Percentiles rank a stretch among this genome's conserved stretches.
Evolutionary conservation across 2,797 vertebrate genomes (phyloP).

Genomic region (Limnodromus scolopaceus): DNA sequence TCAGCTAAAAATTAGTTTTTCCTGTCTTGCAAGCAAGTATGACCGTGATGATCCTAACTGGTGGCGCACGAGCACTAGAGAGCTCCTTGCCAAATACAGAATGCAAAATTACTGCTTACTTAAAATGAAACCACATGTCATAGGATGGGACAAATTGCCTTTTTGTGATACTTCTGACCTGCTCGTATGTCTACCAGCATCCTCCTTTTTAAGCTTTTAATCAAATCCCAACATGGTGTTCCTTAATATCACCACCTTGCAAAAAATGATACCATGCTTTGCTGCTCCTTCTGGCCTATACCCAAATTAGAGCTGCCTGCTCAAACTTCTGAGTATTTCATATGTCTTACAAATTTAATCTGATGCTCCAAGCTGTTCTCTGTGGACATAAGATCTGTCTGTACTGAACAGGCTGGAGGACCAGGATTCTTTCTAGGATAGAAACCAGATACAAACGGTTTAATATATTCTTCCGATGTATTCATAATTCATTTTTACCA

Average conservation of each 20-base stretch:
- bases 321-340: not conserved
- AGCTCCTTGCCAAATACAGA: not conserved
- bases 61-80: not conserved
- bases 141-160: not conserved
- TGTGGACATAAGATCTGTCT: not conserved
- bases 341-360: not conserved
- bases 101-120: not conserved
- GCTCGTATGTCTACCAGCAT: not conserved
- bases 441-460: not conserved
- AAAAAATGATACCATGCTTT: not conserved
- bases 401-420: not conserved
- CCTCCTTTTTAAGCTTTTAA: not conserved
- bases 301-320: not conserved
- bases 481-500: not conserved
- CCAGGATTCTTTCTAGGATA: not conserved
- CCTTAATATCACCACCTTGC: not conserved
- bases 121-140: not conserved
- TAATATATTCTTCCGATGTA: not conserved
- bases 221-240: not conserved
- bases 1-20: not conserved
- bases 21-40: not conserved
- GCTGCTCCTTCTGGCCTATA: not conserved
- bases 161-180: not conserved
- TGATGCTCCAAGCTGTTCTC: not conserved
- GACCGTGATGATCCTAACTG: not conserved